phyloP scores from a whole-genome alignment of 2,888 invertebrate species.

The Spilosoma lubricipeda region DNA sequence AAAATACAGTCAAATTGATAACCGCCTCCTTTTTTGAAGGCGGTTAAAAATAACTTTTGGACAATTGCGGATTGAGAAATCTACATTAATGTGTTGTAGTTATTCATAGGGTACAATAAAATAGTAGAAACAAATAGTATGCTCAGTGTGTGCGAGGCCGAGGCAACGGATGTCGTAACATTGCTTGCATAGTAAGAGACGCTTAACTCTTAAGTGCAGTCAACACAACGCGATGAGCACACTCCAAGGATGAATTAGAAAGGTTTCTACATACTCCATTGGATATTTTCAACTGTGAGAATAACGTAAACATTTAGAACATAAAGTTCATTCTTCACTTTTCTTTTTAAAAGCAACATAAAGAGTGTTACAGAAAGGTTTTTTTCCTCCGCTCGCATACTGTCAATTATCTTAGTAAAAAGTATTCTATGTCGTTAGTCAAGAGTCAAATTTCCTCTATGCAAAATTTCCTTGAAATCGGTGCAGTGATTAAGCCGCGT shows the following conservation, averaged over 20 bases:
- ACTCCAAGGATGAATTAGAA: conserved; percentile 6
- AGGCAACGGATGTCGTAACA: background rate
- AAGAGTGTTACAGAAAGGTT: no score
- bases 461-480: no score
- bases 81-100: no score
- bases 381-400: no score
- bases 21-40: no score
- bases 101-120: background rate
- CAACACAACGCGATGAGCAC: background rate
- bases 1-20: no score
- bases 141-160: background rate
- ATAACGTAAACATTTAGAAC: background rate
- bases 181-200: background rate
- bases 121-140: background rate
- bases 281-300: background rate
- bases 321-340: background rate
- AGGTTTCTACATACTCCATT: background rate
- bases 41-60: background rate
- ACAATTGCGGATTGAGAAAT: no score
- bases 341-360: background rate
- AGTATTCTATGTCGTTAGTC: no score
- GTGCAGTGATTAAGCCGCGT: no score
- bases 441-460: no score
- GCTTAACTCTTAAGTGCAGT: background rate
- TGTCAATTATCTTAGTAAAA: no score